Conservation (phyloP, 2,888 invertebrate species). For the Pristionchus exspectatus region DNA sequence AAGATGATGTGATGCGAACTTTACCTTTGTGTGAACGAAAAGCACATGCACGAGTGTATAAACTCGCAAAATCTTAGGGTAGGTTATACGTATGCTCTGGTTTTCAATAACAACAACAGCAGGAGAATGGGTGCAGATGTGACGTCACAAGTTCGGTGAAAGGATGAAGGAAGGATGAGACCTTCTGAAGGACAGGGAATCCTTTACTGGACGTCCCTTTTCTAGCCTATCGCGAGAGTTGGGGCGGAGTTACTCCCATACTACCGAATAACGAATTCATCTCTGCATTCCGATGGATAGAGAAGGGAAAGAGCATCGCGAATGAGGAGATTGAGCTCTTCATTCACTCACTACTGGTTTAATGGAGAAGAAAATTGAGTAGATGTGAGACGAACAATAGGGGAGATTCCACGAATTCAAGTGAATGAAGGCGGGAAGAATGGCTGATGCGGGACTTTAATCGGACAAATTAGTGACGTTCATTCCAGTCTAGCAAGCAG, state of each 20-base stretch:
- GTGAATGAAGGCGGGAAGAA: background rate
- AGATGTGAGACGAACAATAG: background rate
- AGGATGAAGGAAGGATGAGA: no score
- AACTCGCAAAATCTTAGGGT: no score
- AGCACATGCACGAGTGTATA: no score
- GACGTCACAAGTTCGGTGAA: background rate
- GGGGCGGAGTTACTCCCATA: background rate
- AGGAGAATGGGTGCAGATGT: background rate
- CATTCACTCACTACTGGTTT: background rate
- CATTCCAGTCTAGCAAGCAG: no score
- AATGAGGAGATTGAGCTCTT: background rate
- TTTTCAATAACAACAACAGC: no score
- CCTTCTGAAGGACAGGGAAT: background rate
- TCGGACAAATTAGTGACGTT: no score
- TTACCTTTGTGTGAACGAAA: no score
- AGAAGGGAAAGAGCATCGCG: background rate
- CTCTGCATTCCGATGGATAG: background rate
- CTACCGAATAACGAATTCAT: background rate
- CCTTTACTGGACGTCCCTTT: background rate
- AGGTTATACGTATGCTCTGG: no score
- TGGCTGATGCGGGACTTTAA: background rate
- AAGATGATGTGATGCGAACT: background rate
- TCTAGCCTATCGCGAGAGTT: slow-evolving; percentile 17
- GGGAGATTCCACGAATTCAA: background rate
- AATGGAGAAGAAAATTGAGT: background rate